These are phyloP conservation scores for Oncorhynchus mykiss DNA, from an alignment of 2,113 vertebrate genomes.

Conservation along the genomic window DNA sequence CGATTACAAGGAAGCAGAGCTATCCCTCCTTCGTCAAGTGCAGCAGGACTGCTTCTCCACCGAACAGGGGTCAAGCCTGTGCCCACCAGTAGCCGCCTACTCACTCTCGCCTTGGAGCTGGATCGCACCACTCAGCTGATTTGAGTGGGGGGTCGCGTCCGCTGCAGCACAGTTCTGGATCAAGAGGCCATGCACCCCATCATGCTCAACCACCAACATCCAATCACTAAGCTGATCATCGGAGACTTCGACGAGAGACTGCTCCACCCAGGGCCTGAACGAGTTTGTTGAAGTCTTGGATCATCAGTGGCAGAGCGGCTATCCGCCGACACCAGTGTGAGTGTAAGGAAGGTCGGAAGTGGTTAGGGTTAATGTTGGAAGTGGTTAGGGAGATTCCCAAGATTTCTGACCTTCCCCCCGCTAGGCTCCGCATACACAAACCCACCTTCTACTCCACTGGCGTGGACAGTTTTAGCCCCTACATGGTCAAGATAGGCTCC, in stretches of 20 bases:
- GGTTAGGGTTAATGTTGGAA: no score
- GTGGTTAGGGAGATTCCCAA: neutral
- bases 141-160: neutral
- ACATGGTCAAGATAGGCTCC: no score
- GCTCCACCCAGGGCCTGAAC: neutral
- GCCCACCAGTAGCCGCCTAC: neutral
- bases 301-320: no score
- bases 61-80: no score
- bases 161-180: no score
- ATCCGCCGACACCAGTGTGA: neutral
- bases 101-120: neutral
- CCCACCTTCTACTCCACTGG: constrained; percentile 2
- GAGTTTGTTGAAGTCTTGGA: neutral
- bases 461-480: constrained; percentile 9
- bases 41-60: no score
- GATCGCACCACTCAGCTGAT: no score
- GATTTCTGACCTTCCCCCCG: neutral
- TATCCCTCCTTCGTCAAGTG: neutral
- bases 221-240: neutral
- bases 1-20: neutral
- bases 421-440: neutral
- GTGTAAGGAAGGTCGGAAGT: neutral
- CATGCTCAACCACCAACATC: neutral
- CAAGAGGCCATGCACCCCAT: neutral
- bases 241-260: neutral